Evolutionary conservation across 1,140 invertebrate genomes (phyloP), one percentile per base, ranked within the genome.

Genomic region (Meloidogyne chitwoodi): DNA sequence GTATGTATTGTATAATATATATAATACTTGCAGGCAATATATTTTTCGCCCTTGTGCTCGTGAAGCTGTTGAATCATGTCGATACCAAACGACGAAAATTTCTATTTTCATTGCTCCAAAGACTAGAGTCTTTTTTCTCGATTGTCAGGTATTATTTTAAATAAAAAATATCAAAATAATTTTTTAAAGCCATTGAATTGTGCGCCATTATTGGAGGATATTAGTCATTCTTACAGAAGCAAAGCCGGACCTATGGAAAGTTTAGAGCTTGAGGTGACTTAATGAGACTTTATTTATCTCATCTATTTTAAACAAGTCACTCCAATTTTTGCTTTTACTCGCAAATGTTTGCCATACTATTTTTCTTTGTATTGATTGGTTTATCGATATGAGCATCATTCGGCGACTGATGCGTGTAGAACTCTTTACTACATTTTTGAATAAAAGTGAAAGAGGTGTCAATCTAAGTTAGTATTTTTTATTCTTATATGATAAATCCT

Each of bases 271-370:
- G 81, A 82, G 80, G 80, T 81, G 14, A 75, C 16, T 61, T 8
- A 70, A 10, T 81, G 8, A 16, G 5, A 24, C 78, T 79, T 62
- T 10, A 79, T 22, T 12, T 81, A 80, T 41, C 44, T 44, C 11
- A 61, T n/a, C 5, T 67, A 24, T 67, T 19, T 67, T 29, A 67
- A 67, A 19, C 29, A 67, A 83, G 84, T 44, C 24, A 11, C 34
- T 83, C 16, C 83, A 79, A 75, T 63, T 85, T 10, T 26, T 85
- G 19, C 29, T 72, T 56, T 71, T 87, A 3, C 11, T 85, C 14
- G 72, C 77, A 19, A 77, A 83, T 66, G 31, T 87, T 24, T 87
- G 85, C 64, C 79, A 87, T 62, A 84, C 83, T n/a, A 19, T 85
- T 22, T 31, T 85, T 16, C 64, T 85, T 34, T 77, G 79, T 41